Conservation (phyloP, 2,113 vertebrate species). For the Anoplopoma fimbria region DNA sequence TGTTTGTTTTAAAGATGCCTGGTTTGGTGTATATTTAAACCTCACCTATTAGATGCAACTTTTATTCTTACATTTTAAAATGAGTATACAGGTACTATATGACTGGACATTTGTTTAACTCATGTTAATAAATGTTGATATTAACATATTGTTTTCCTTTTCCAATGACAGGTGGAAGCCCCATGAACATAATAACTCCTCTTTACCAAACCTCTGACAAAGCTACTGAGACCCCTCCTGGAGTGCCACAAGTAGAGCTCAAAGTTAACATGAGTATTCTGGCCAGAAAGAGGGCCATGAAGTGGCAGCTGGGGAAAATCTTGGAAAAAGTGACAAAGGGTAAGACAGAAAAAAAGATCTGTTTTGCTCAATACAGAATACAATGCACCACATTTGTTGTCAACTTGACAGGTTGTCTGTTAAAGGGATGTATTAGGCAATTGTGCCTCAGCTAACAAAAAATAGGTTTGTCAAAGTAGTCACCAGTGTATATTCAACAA, state of each 20-base stretch:
- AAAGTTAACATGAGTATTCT: constrained; percentile 86
- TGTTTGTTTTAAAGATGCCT: neutral
- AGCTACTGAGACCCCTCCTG: neutral
- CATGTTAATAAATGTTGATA: neutral
- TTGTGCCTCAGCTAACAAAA: neutral
- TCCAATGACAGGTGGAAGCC: neutral
- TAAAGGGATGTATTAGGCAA: neutral
- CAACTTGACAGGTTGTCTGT: neutral
- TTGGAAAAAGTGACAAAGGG: constrained; percentile 86
- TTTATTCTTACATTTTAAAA: neutral
- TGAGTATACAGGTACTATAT: neutral
- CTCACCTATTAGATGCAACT: neutral
- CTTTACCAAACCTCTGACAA: neutral
- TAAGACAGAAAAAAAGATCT: constrained; percentile 54
- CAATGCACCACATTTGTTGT: neutral
- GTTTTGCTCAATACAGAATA: neutral
- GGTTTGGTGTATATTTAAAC: neutral
- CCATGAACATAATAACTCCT: too few species aligned
- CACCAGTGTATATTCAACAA: neutral
- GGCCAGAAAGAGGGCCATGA: constrained; percentile 86
- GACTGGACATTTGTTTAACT: neutral
- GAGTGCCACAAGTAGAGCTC: constrained; percentile 80
- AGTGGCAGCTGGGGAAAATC: constrained; percentile 89
- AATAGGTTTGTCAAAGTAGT: neutral
- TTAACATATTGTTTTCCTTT: neutral